Conservation (phyloP, 1,140 invertebrate species). For the Bombus superbus region DNA sequence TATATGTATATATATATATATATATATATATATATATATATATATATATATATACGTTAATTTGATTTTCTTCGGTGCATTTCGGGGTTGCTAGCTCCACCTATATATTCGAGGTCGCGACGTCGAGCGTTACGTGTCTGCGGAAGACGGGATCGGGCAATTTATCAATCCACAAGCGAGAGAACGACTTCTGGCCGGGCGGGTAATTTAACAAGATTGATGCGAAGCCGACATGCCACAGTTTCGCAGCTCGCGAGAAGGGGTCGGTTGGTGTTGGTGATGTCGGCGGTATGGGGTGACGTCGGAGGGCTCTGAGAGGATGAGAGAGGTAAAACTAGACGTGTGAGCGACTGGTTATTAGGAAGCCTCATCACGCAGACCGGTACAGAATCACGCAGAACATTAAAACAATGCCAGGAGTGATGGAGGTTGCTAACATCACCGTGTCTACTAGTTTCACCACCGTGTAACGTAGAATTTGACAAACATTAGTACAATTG, state of each 20-base stretch:
- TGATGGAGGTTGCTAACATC: constrained; percentile 65
- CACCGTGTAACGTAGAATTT: constrained; percentile 39
- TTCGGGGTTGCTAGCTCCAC: constrained; percentile 55
- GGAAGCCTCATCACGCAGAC: constrained; percentile 76
- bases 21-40: too few species aligned
- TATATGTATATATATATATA: background rate
- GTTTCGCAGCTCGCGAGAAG: constrained; percentile 73
- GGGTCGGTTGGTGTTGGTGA: constrained; percentile 54
- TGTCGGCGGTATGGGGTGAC: constrained; percentile 53
- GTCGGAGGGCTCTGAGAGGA: constrained; percentile 51
- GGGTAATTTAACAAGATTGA: constrained; percentile 83
- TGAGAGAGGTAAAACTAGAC: constrained; percentile 66
- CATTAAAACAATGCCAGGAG: constrained; percentile 66
- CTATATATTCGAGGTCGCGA: constrained; percentile 62
- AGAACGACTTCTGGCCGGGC: constrained; percentile 79
- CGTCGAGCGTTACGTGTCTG: constrained; percentile 77
- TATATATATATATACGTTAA: constrained; percentile 64
- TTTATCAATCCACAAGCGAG: constrained; percentile 80
- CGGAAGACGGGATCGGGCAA: constrained; percentile 78
- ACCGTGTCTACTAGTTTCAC: constrained; percentile 54
- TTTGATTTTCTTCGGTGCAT: constrained; percentile 77
- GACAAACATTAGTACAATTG: constrained; percentile 49
- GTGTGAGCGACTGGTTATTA: constrained; percentile 79
- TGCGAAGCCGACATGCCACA: constrained; percentile 81
- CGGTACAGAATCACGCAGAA: constrained; percentile 73